phyloP scores from a whole-genome alignment of 2,888 invertebrate genomes.

The Chrysolina oricalcia region DNA sequence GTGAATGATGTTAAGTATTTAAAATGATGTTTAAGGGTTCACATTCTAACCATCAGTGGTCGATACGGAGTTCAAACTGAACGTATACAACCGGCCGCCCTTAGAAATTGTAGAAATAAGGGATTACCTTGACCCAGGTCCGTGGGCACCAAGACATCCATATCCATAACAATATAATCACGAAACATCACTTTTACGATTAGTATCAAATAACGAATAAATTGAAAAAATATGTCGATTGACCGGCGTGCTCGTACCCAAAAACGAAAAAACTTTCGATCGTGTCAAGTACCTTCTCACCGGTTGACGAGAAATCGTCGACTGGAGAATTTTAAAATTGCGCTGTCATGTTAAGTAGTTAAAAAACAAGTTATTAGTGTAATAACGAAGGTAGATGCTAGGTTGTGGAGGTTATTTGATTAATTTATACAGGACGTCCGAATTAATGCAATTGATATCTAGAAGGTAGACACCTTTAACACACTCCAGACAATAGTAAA shows the following conservation, averaged over 20 bases:
- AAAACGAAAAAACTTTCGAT: constrained; percentile 4
- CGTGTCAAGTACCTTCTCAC: constrained; percentile 8
- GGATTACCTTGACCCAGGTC: constrained; percentile 60
- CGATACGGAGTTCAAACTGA: too few relatives aligned
- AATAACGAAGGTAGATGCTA: constrained; percentile 47
- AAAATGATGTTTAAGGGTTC: too few relatives aligned
- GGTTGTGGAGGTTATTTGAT: constrained; percentile 51
- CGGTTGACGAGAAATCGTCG: constrained; percentile 35
- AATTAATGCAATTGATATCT: not conserved
- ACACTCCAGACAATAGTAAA: too few relatives aligned
- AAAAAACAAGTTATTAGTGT: constrained; percentile 56
- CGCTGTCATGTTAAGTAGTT: constrained; percentile 54
- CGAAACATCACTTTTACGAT: constrained; percentile 56
- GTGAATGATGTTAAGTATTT: too few relatives aligned
- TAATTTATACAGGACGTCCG: constrained; percentile 29
- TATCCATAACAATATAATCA: constrained; percentile 61
- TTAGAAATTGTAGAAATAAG: not conserved
- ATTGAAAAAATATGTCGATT: not conserved
- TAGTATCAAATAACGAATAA: not conserved
- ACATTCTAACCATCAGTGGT: too few relatives aligned
- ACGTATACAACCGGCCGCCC: too few relatives aligned
- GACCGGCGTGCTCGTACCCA: not conserved
- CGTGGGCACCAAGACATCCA: constrained; percentile 54
- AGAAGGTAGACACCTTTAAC: not conserved
- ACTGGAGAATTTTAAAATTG: constrained; percentile 51